Conservation (phyloP, 1,140 invertebrate genomes). For the Homarus americanus region DNA sequence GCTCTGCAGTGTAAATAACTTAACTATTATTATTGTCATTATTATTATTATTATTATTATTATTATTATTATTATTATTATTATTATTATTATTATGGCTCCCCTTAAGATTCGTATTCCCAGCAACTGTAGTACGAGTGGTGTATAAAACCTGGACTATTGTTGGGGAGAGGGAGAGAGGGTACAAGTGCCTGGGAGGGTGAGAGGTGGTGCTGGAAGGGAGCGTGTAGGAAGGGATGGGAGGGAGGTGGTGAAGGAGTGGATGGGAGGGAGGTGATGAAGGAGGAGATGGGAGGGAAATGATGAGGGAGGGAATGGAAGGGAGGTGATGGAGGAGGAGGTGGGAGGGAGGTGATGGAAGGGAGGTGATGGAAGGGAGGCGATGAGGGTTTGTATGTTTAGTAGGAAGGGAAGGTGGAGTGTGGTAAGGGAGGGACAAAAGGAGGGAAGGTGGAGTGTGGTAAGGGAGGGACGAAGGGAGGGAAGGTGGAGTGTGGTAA, state of each 20-base stretch:
- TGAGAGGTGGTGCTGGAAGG: not conserved
- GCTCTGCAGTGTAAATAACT: no score
- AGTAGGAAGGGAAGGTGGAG: not conserved
- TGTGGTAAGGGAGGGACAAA: not conserved
- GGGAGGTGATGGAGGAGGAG: not conserved
- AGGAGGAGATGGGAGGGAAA: not conserved
- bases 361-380: not conserved
- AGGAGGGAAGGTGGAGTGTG: not conserved
- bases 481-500: not conserved
- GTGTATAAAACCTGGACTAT: not conserved
- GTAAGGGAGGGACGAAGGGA: not conserved
- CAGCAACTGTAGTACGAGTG: no score
- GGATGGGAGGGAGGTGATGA: not conserved
- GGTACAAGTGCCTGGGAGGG: not conserved
- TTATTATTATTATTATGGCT: no score
- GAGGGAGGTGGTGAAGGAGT: not conserved
- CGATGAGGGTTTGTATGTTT: not conserved
- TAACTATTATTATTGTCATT: no score
- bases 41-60: no score
- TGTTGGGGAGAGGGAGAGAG: not conserved
- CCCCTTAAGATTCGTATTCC: no score
- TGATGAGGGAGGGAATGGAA: not conserved
- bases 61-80: no score
- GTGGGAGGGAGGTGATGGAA: not conserved
- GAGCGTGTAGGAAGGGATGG: not conserved